Evolutionary conservation across 2,797 vertebrate species (phyloP).

Genomic region (Bufotes viridis): DNA sequence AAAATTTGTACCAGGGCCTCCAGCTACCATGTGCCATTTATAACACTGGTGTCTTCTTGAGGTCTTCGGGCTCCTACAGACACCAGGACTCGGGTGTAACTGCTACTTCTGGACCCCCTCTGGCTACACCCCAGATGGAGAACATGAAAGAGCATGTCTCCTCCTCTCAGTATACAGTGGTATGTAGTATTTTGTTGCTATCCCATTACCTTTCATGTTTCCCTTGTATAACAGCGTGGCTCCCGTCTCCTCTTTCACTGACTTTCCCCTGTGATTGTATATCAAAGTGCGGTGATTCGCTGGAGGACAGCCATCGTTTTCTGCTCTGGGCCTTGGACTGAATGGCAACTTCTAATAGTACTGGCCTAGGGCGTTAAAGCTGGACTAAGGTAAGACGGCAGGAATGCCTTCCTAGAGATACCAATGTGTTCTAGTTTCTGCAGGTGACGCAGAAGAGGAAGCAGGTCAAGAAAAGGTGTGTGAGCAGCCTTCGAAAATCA

Average conservation of each 20-base stretch:
- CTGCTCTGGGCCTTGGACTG: background rate
- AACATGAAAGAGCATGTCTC: conserved; percentile 23
- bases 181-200: conserved; percentile 20
- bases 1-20: too few relatives aligned
- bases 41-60: background rate
- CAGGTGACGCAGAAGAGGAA: background rate
- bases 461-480: conserved; percentile 15
- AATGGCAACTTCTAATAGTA: conserved; percentile 7
- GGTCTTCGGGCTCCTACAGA: background rate
- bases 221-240: background rate
- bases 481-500: background rate
- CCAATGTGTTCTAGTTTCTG: conserved; percentile 24
- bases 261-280: conserved; percentile 16
- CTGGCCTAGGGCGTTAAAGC: background rate
- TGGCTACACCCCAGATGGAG: background rate
- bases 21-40: too few relatives aligned
- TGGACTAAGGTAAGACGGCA: conserved; percentile 10
- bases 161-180: background rate
- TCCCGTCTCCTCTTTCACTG: conserved; percentile 35
- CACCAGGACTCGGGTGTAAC: background rate
- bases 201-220: conserved; percentile 40
- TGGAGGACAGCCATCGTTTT: conserved; percentile 32
- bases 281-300: conserved; percentile 34
- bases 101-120: background rate
- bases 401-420: conserved; percentile 14